Conservation (phyloP, 2,113 vertebrate genomes). For the Otus sunia region DNA sequence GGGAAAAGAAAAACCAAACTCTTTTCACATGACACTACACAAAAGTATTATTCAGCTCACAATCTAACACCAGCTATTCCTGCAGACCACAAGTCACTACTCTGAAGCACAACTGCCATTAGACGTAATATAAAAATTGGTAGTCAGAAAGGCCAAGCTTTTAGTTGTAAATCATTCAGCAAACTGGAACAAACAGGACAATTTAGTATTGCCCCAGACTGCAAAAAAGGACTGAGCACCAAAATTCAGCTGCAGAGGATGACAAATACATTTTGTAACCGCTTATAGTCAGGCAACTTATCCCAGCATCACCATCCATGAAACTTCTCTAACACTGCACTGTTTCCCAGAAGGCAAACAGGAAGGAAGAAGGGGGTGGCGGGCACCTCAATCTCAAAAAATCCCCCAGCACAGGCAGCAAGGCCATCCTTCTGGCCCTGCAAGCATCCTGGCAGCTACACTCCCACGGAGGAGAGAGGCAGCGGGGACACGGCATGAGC, state of each 20-base stretch:
- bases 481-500: accelerated
- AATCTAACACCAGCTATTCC: not conserved
- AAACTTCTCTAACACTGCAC: not conserved
- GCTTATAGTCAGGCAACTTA: not conserved
- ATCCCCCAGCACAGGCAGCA: accelerated
- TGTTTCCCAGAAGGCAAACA: accelerated
- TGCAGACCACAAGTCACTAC: slow-evolving; percentile 13
- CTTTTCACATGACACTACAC: not conserved
- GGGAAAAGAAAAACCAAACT: not conserved
- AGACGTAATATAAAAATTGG: slow-evolving; percentile 3
- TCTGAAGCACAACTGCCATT: not conserved
- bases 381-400: not conserved
- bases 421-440: not conserved
- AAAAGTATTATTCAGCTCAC: not conserved
- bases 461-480: accelerated
- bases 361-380: not conserved
- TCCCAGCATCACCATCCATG: not conserved
- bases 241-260: not conserved
- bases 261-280: not conserved
- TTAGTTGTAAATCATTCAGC: not conserved
- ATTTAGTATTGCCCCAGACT: not conserved
- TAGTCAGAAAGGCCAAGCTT: not conserved
- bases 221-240: not conserved
- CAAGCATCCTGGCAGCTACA: accelerated
- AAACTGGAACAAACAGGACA: not conserved